Base-by-base conservation (phyloP, 2,888 invertebrate species). In the Brenthis daphne region DNA sequence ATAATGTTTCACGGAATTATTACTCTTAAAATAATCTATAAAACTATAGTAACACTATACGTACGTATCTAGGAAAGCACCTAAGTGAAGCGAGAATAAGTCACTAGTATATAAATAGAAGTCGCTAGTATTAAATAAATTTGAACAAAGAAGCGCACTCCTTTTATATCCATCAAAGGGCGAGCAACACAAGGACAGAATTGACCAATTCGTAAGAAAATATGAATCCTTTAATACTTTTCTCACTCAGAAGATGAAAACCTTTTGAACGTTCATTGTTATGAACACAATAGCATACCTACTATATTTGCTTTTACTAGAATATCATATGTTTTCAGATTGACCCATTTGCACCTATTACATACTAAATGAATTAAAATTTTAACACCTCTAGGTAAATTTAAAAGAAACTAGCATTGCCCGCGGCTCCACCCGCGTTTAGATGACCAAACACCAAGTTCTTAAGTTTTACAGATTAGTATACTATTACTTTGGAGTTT, bases 101-200 rank as follows among this genome's bases (percentile, higher is more conserved):
- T 43, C 37, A 37, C 29, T 29, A 43, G 37, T 43, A 43, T 11
- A 11, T 37, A 2, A 11, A 43, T 29, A 43, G 37, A 37, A 37
- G 37, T 11, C 11, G 37, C 37, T 43, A 43, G 37, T 43, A 11
- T 43, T 43, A 61, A 55, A 79, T 81, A 84, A 86, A 86, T 84
- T 75, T 72, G 74, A 79, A 82, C 82, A 85, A 83, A 84, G 79
- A 80, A 77, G 76, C 75, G 77, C 77, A 81, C 83, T 82, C 83
- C 83, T 81, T 82, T 76, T 77, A 76, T 80, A 82, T 81, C 82
- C 80, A 77, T 83, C 84, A 86, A 86, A 86, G 84, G 79, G 74
- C 77, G 77, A 80, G 81, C 79, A 80, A 79, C 83, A 80, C 82
- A 85, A 83, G 80, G 80, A 77, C 80, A 76, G 80, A 76, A 84